Percentiles rank a stretch among this genome's conserved stretches.
Conservation (phyloP, 2,888 invertebrate species). For the Holacanthella duospinosa region DNA sequence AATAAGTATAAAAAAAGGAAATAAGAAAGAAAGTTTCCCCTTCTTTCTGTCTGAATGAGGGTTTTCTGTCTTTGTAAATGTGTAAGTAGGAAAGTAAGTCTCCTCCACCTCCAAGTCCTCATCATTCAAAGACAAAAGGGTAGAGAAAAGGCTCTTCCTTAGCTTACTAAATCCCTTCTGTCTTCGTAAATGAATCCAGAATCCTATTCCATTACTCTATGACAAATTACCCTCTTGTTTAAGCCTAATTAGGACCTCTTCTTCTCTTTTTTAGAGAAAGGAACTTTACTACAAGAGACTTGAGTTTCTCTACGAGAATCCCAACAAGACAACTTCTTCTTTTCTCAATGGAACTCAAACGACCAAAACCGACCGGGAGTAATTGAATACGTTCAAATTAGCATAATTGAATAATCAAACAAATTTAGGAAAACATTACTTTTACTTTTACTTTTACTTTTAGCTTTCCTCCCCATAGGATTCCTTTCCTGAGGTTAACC, state of each 20-base stretch:
- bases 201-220: conserved; percentile 25
- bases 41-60: not conserved
- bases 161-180: not conserved
- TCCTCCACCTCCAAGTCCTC: too few species aligned
- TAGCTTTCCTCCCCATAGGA: too few species aligned
- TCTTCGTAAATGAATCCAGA: not conserved
- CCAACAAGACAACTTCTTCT: too few species aligned
- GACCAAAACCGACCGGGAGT: conserved; percentile 5
- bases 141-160: not conserved
- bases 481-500: too few species aligned
- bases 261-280: not conserved
- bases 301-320: too few species aligned
- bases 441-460: too few species aligned
- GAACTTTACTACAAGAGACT: too few species aligned
- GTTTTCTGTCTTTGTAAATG: not conserved
- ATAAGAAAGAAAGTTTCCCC: conserved; percentile 10
- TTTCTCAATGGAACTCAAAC: not conserved
- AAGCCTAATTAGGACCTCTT: conserved; percentile 21
- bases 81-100: not conserved
- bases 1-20: conserved; percentile 8
- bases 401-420: conserved; percentile 27
- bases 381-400: conserved; percentile 34
- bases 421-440: not conserved
- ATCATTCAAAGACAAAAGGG: conserved; percentile 2
- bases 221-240: conserved; percentile 31